phyloP scores from a whole-genome alignment of 37 sponge, comb jelly and placozoan species.

The Mnemiopsis leidyi region DNA sequence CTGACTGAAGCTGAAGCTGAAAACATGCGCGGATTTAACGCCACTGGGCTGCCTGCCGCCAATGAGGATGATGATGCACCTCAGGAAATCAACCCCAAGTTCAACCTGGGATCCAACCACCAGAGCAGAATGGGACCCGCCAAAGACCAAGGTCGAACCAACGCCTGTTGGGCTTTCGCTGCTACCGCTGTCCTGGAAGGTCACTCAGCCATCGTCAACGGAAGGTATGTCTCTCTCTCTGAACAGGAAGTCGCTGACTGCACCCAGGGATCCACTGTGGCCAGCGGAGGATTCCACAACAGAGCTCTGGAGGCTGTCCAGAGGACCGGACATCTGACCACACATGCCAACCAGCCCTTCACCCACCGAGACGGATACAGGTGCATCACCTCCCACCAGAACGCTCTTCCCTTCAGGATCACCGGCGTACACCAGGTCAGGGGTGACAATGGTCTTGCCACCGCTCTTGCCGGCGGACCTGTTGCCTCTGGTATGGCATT shows the following conservation, averaged over 20 bases:
- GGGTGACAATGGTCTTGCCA: constrained; percentile 3
- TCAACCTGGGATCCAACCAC: not conserved
- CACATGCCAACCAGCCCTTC: not conserved
- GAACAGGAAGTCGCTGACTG: constrained; percentile 26
- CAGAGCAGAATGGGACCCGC: not conserved
- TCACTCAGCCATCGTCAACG: not conserved
- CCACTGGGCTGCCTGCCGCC: not conserved
- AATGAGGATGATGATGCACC: not conserved
- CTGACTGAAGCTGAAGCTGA: constrained; percentile 4
- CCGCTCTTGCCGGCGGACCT: not conserved
- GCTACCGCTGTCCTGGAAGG: constrained; percentile 23
- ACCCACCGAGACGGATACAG: not conserved
- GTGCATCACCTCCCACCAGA: not conserved
- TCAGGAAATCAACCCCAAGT: not conserved
- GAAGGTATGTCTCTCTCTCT: not conserved
- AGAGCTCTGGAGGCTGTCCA: not conserved
- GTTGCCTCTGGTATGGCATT: constrained; percentile 13
- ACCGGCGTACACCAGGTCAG: not conserved
- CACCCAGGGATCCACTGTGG: not conserved
- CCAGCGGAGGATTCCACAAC: constrained; percentile 17
- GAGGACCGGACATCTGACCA: not conserved
- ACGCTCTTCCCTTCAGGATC: constrained; percentile 32
- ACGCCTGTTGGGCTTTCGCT: constrained; percentile 36
- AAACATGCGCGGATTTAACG: not conserved
- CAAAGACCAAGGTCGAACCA: not conserved